Percentiles rank a stretch among this genome's conserved stretches.
Conservation (phyloP, 2,113 vertebrate genomes). For the Apteryx owenii region DNA sequence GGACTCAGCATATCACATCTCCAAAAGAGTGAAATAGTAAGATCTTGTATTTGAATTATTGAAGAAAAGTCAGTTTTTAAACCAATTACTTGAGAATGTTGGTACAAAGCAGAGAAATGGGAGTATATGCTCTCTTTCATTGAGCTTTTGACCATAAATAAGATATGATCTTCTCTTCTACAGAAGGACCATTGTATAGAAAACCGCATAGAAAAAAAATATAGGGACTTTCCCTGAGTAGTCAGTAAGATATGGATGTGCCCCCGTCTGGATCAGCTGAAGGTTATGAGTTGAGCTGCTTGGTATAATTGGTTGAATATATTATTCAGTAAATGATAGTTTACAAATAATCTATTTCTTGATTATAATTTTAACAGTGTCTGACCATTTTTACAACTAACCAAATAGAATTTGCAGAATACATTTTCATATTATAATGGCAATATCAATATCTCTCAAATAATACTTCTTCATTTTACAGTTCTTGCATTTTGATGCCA, state of each 20-base stretch:
- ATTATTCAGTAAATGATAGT: background rate
- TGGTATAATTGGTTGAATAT: background rate
- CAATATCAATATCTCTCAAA: background rate
- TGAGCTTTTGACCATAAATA: background rate
- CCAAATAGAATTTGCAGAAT: background rate
- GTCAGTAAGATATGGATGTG: accelerated
- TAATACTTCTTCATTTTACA: background rate
- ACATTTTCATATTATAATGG: background rate
- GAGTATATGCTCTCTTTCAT: background rate
- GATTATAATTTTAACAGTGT: background rate
- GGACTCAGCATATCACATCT: background rate
- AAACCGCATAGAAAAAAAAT: background rate
- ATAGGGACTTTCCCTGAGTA: background rate
- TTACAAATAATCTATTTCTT: background rate
- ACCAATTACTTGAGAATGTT: background rate
- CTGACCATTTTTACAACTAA: background rate
- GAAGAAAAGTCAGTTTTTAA: background rate
- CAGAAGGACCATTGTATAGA: background rate
- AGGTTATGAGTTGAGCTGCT: background rate
- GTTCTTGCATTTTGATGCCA: background rate
- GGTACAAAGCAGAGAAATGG: background rate
- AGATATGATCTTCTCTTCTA: background rate
- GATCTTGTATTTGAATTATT: background rate
- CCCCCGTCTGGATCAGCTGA: background rate
- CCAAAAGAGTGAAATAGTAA: background rate